A percentile compares a stretch with the other conserved stretches of the same genome.
phyloP scores from a whole-genome alignment of 1,140 invertebrate species.

The Achroia grisella region DNA sequence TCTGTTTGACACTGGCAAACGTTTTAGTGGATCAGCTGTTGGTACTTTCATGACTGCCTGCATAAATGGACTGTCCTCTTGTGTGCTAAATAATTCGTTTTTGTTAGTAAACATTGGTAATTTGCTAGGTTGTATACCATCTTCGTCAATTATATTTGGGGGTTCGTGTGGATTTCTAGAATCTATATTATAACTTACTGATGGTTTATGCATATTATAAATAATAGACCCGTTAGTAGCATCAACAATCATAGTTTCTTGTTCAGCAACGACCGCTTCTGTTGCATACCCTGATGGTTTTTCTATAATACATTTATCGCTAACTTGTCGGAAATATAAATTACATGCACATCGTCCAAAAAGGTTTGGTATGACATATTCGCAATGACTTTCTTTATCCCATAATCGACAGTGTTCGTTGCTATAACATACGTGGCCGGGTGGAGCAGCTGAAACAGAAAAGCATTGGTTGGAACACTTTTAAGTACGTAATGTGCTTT shows the following conservation, averaged over 20 bases:
- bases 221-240: slow-evolving; percentile 21
- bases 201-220: slow-evolving; percentile 20
- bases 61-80: slow-evolving; percentile 57
- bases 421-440: slow-evolving; percentile 91
- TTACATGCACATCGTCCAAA: slow-evolving; percentile 91
- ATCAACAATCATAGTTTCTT: slow-evolving; percentile 29
- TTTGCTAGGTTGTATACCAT: slow-evolving; percentile 47
- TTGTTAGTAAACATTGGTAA: slow-evolving; percentile 46
- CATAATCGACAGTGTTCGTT: slow-evolving; percentile 90
- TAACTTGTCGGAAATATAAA: slow-evolving; percentile 78
- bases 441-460: slow-evolving; percentile 82
- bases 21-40: slow-evolving; percentile 42
- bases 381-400: slow-evolving; percentile 87
- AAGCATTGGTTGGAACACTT: not conserved
- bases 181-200: slow-evolving; percentile 13
- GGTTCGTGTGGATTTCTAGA: slow-evolving; percentile 25
- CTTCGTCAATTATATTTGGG: slow-evolving; percentile 26
- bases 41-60: slow-evolving; percentile 59
- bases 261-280: slow-evolving; percentile 51
- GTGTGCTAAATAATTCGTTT: slow-evolving; percentile 50
- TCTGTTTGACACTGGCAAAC: slow-evolving; percentile 44
- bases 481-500: slow-evolving; percentile 1
- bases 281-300: slow-evolving; percentile 57
- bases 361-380: slow-evolving; percentile 90
- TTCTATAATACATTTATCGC: slow-evolving; percentile 75